A percentile compares a stretch with the other conserved stretches of the same genome.
Conservation (phyloP, 2,888 invertebrate species). For the Penaeus monodon region DNA sequence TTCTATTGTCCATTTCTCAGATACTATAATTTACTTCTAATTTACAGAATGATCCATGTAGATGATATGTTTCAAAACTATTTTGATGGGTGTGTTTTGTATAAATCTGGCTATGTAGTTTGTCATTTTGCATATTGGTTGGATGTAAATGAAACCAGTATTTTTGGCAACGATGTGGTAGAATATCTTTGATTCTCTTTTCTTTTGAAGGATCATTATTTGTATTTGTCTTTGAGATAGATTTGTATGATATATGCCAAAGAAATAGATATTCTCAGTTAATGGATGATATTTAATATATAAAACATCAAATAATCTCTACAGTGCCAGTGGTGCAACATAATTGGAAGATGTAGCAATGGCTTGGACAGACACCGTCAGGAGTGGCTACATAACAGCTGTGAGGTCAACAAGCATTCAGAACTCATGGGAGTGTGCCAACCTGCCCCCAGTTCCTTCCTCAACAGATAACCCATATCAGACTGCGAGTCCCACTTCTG, state of each 20-base stretch:
- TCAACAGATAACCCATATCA: neutral
- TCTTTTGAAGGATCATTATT: slow-evolving; percentile 22
- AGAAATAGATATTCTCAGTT: no score
- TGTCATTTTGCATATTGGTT: no score
- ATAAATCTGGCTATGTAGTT: no score
- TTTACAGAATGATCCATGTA: no score
- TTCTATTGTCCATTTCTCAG: no score
- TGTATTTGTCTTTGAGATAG: neutral
- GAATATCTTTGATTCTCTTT: neutral
- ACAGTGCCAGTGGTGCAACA: slow-evolving; percentile 90
- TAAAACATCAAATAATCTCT: neutral
- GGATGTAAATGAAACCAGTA: no score
- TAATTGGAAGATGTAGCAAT: slow-evolving; percentile 85
- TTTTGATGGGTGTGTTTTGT: no score
- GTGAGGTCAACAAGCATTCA: slow-evolving; percentile 67
- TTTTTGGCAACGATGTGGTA: no score
- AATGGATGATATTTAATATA: neutral
- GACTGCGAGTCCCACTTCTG: slow-evolving; percentile 25
- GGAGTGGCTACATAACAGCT: slow-evolving; percentile 84
- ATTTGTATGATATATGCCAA: no score
- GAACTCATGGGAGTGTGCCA: slow-evolving; percentile 6
- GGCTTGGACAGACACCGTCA: slow-evolving; percentile 90
- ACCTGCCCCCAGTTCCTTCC: slow-evolving; percentile 14
- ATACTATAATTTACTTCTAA: no score
- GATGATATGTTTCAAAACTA: no score